Percentiles rank a stretch among this genome's conserved stretches.
Evolutionary conservation across 1,140 invertebrate genomes (phyloP).

Genomic region (Arion vulgaris): DNA sequence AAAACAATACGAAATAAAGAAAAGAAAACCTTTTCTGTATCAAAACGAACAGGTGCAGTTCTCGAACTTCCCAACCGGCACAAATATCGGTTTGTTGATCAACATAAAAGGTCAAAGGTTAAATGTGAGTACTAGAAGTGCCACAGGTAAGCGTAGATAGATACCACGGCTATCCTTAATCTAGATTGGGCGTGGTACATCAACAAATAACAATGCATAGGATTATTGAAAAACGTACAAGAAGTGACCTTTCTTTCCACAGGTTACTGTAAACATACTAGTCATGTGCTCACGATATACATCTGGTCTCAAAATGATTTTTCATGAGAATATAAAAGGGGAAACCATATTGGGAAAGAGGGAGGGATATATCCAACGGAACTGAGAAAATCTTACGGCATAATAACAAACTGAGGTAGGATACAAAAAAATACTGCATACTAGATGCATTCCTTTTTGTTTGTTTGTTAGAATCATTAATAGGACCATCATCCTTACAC

Average conservation of each 20-base stretch:
- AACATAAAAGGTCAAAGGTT: background rate
- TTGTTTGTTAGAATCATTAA: too few relatives aligned
- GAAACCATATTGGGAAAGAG: background rate
- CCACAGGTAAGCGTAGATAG: background rate
- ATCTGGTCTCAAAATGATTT: background rate
- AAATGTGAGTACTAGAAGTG: background rate
- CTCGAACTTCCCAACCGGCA: background rate
- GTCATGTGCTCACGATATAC: background rate
- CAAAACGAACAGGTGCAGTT: too few relatives aligned
- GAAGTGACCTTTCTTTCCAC: background rate
- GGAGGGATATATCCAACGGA: background rate
- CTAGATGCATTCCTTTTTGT: too few relatives aligned
- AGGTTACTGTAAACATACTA: background rate
- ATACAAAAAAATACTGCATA: background rate
- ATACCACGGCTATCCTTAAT: background rate
- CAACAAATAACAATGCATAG: background rate
- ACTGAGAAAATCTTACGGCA: background rate
- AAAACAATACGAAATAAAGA: too few relatives aligned
- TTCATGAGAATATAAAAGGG: background rate
- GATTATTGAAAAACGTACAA: background rate
- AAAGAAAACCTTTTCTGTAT: too few relatives aligned
- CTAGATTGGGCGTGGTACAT: background rate
- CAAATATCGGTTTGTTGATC: background rate
- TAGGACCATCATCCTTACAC: too few relatives aligned
- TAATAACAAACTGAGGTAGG: constrained; percentile 23